Evolutionary conservation across 2,797 vertebrate species (phyloP), one percentile per base, ranked within the genome.

Genomic region (Enteromius thamalakanensis): DNA sequence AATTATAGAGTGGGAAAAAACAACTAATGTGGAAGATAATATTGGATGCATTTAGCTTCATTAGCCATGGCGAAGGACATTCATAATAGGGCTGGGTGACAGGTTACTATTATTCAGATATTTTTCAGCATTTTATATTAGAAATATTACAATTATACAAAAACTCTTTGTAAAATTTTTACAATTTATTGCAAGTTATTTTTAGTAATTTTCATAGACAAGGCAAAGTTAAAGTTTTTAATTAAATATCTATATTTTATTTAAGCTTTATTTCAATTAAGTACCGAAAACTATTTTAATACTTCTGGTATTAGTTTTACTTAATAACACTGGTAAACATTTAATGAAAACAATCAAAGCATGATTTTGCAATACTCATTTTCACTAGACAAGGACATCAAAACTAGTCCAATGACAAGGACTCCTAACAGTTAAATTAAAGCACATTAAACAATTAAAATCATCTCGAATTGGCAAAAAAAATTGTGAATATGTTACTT

Each of bases 1-100:
- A 83, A 76, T 76, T 69, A 82, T 17, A 76, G 62, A 42, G 81
- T 69, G 81, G 34, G 49, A 58, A 69, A 76, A 76, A 32, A 64
- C 14, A 32, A 76, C 49, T 10, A 70, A 45, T 32, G 23, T 77
- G 72, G 23, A 55, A 11, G 34, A 64, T n/a, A 42, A 77, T 69
- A 32, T 69, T 67, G 72, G 72, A 40, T 82, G 72, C 32, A 12
- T 19, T 74, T 77, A 82, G 23, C 34, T 53, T 58, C 3, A 11
- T 68, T 68, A 83, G 74, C 34, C 49, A 40, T 23, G 29, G 55
- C 6, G 12, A 75, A 37, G 11, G 49, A 58, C 32, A 34, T 67
- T 34, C 19, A 79, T 53, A 34, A 34, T 32, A 53, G 62, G 32
- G 29, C 62, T 68, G 19, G 29, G 77, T 68, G 62, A 51, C 5